Percentiles rank a stretch among this genome's conserved stretches.
These are phyloP conservation scores for Nysson spinosus DNA, from an alignment of 2,888 invertebrate genomes.

Conservation along the genomic window DNA sequence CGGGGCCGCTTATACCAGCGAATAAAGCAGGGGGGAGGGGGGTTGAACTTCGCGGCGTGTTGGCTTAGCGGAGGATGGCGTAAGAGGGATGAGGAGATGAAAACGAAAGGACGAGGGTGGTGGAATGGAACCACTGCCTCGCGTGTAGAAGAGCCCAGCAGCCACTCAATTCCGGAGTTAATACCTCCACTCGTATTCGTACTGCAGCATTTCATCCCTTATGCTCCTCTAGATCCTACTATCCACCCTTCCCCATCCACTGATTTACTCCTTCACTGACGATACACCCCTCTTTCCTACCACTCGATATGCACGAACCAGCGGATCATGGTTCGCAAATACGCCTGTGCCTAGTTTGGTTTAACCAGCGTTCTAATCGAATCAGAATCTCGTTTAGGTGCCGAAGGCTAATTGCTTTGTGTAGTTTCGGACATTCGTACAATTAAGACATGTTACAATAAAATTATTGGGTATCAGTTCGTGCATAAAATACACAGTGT, in stretches of 20 bases:
- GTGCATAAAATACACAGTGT: too few relatives aligned
- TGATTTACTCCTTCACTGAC: slow-evolving; percentile 30
- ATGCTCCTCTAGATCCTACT: not conserved
- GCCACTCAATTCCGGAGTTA: slow-evolving; percentile 56
- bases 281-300: slow-evolving; percentile 21
- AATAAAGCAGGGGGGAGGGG: not conserved
- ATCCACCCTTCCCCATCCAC: not conserved
- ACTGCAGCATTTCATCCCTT: slow-evolving; percentile 38
- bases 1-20: not conserved
- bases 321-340: slow-evolving; percentile 49
- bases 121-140: slow-evolving; percentile 3
- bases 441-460: too few relatives aligned
- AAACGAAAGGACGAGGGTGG: slow-evolving; percentile 18
- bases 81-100: not conserved
- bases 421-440: too few relatives aligned
- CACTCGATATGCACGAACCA: slow-evolving; percentile 30
- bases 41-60: too few relatives aligned
- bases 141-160: slow-evolving; percentile 40
- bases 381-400: slow-evolving; percentile 6
- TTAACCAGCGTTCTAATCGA: slow-evolving; percentile 17
- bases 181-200: slow-evolving; percentile 45
- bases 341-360: slow-evolving; percentile 32
- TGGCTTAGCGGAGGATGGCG: too few relatives aligned
- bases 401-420: too few relatives aligned
- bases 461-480: slow-evolving; percentile 32